Percentiles rank a stretch among this genome's conserved stretches.
Evolutionary conservation across 2,113 vertebrate species (phyloP).

Genomic region (Cryptomyrus ogoouensis): DNA sequence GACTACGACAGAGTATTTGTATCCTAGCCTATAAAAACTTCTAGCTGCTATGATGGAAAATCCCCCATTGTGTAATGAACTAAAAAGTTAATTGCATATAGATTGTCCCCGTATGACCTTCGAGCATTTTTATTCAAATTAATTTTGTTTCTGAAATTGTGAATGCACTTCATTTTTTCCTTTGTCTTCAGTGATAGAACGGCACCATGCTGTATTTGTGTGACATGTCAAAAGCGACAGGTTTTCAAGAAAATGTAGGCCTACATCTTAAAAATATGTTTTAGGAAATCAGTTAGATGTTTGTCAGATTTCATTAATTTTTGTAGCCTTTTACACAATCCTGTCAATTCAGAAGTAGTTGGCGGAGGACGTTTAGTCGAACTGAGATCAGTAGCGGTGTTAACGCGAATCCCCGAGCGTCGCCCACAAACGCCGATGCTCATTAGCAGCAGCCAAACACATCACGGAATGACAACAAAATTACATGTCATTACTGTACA

Average conservation of each 20-base stretch:
- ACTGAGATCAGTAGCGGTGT: background rate
- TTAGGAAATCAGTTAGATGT: background rate
- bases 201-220: background rate
- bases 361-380: background rate
- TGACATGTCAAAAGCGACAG: background rate
- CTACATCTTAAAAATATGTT: background rate
- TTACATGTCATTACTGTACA: conserved; percentile 11
- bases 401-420: background rate
- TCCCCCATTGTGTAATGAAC: background rate
- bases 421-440: background rate
- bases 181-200: background rate
- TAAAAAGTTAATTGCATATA: background rate
- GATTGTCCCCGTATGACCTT: background rate
- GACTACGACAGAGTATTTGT: background rate
- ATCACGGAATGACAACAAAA: background rate
- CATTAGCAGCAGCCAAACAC: background rate
- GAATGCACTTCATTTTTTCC: background rate
- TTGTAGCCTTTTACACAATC: background rate
- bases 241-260: background rate
- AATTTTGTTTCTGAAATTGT: background rate
- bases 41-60: background rate
- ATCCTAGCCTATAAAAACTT: background rate
- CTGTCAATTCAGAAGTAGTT: background rate
- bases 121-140: background rate
- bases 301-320: background rate